A percentile compares a stretch with the other conserved stretches of the same genome.
These are phyloP conservation scores for Hoplodrina ambigua DNA, from an alignment of 2,888 invertebrate genomes.

Conservation along the genomic window DNA sequence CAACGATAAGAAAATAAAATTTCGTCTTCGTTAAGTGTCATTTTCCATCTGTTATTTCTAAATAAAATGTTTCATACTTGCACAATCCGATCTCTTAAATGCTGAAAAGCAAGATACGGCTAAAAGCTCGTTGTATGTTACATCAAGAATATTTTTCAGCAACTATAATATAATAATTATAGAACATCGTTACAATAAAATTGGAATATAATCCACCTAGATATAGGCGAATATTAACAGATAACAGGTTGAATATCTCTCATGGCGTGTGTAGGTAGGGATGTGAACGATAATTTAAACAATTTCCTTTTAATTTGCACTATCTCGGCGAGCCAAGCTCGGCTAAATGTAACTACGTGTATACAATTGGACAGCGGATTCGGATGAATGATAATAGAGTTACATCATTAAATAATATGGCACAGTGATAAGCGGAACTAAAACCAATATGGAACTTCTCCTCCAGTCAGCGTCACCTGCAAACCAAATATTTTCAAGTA, in stretches of 20 bases:
- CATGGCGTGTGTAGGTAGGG: constrained; percentile 2
- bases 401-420: constrained; percentile 68
- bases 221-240: constrained; percentile 10
- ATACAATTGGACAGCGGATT: constrained; percentile 54
- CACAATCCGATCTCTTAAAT: constrained; percentile 26
- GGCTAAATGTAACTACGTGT: constrained; percentile 41
- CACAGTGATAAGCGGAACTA: constrained; percentile 69
- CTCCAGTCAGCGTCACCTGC: constrained; percentile 83
- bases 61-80: no score
- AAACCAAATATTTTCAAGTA: constrained; percentile 60
- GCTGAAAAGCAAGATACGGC: constrained; percentile 28
- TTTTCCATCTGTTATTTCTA: no score
- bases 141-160: constrained; percentile 22
- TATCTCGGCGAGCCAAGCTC: constrained; percentile 60
- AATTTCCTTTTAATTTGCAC: constrained; percentile 54
- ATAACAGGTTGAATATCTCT: constrained; percentile 15
- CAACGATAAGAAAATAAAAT: no score
- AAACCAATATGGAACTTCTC: constrained; percentile 76
- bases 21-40: no score
- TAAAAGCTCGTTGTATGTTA: constrained; percentile 41
- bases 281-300: constrained; percentile 38
- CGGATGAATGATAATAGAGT: constrained; percentile 45
- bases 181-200: constrained; percentile 16
- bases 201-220: not conserved
- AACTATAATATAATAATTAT: not conserved